Conservation (phyloP, 2,113 vertebrate species). For the Muntiacus reevesi region DNA sequence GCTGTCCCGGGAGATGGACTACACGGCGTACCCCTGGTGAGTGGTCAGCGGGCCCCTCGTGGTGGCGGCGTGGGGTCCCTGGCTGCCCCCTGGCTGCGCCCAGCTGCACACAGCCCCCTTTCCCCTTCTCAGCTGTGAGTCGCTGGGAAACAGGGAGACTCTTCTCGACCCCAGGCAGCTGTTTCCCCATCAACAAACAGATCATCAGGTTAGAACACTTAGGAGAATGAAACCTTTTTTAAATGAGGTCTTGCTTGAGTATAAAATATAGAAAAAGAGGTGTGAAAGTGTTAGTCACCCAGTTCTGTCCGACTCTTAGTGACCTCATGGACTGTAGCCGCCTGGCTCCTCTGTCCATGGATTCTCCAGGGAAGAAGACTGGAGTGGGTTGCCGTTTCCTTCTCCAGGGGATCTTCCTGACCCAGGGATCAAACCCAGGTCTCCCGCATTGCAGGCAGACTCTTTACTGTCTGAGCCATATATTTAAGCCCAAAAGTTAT, state of each 20-base stretch:
- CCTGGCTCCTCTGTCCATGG: neutral
- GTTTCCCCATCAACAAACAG: neutral
- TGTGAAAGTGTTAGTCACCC: neutral
- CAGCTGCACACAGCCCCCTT: accelerated
- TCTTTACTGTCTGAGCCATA: neutral
- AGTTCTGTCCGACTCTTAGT: accelerated
- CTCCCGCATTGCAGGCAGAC: neutral
- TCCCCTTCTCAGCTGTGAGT: accelerated
- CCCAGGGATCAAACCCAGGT: neutral
- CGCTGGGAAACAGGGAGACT: accelerated
- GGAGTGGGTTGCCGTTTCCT: neutral
- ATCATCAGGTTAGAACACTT: accelerated
- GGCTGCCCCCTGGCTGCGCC: neutral
- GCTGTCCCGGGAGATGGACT: conserved; percentile 90
- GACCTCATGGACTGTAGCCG: neutral
- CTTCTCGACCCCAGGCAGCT: accelerated
- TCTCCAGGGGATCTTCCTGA: neutral
- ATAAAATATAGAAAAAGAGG: accelerated
- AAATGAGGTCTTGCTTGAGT: accelerated
- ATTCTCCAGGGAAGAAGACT: neutral
- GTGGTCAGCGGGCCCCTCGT: neutral
- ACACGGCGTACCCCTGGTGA: conserved; percentile 93
- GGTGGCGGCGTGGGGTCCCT: accelerated
- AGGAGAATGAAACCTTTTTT: neutral
- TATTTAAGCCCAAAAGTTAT: no score